Evolutionary conservation across 2,888 invertebrate genomes (phyloP), one percentile per base, ranked within the genome.

Genomic region (Leptopilina myrica): DNA sequence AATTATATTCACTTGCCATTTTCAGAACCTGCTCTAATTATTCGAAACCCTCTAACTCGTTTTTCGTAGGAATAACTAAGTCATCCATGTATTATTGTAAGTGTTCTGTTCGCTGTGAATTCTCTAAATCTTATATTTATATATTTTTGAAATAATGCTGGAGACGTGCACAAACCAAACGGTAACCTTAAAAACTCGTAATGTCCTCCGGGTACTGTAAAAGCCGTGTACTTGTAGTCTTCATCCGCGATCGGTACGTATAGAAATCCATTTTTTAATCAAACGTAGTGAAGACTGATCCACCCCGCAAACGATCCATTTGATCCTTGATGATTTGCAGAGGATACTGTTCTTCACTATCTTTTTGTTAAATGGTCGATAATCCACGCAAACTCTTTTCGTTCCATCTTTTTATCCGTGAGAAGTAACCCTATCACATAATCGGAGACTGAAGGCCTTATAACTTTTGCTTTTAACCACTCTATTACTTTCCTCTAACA

Each of bases 361-460:
- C 20, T 20, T 20, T 20, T 20, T 20, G 20, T 20, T 20, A 0
- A 20, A 20, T 20, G 20, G 20, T 20, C 20, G 20, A 20, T 20
- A 20, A 20, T 20, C 20, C 20, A 20, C 20, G 20, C 20, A 92
- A 11, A 89, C 76, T 76, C 88, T 79, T 9, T 79, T 80, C 5
- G 82, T 64, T 2, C 85, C 85, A n/a, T 86, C 83, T 79, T 87
- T 89, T 89, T 80, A n/a, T 83, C 84, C 3, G 87, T 85, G 11
- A 90, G 73, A 0, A 89, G 86, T 5, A 89, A 80, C 1, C 88
- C 84, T 64, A 88, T 90, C 2, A 90, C 86, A 78, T 87, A 91
- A 14, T 89, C 88, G 0, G 90, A 90, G 15, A 64, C 67, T 20
- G 88, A 88, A 0, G 85, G 86, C 64, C 85, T 82, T n/a, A 91